These are phyloP conservation scores for Listronotus oregonensis DNA, from an alignment of 1,140 invertebrate species.

Conservation along the genomic window DNA sequence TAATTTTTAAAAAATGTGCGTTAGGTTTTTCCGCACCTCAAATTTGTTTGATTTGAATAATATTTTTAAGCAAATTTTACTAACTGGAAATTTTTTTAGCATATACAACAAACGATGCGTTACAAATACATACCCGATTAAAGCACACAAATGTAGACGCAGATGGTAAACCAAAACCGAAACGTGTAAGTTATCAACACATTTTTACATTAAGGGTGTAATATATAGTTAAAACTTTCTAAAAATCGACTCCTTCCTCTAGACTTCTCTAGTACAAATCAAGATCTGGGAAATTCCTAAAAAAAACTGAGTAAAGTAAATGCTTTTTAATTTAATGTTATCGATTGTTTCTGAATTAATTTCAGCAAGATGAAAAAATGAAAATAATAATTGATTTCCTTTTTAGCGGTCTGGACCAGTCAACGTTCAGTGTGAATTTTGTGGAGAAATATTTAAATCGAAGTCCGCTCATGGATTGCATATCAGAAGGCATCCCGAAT, in stretches of 20 bases:
- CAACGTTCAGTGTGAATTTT: slow-evolving; percentile 32
- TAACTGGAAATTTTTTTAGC: slow-evolving; percentile 21
- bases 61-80: no score
- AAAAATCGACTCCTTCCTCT: no score
- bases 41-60: neutral
- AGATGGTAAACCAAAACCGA: slow-evolving; percentile 28
- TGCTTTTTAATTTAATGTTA: no score
- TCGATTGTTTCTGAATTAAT: no score
- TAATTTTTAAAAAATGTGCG: no score
- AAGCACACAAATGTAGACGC: slow-evolving; percentile 27
- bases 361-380: no score
- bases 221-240: no score
- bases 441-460: slow-evolving; percentile 28
- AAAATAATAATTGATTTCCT: neutral
- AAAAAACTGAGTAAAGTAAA: no score
- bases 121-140: slow-evolving; percentile 24
- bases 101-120: slow-evolving; percentile 31
- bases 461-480: slow-evolving; percentile 25
- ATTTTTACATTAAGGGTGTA: no score
- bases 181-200: slow-evolving; percentile 17
- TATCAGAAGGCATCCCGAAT: slow-evolving; percentile 30
- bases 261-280: no score
- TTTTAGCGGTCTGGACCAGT: slow-evolving; percentile 28
- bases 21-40: no score
- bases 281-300: no score